phyloP scores from a whole-genome alignment of 2,888 invertebrate species.

The Thereva nobilitata region DNA sequence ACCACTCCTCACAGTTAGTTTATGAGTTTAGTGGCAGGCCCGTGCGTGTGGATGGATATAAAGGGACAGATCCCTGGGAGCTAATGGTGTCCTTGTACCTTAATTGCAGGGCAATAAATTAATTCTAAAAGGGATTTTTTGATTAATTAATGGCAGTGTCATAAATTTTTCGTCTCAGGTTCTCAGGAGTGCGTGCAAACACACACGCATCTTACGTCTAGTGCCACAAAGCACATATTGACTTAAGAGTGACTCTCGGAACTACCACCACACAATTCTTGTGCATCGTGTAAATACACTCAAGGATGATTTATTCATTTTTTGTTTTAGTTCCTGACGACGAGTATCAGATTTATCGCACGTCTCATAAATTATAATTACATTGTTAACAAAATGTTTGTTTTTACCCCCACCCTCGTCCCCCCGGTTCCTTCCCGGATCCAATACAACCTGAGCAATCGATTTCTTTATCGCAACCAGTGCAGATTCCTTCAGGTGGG shows the following conservation, averaged over 20 bases:
- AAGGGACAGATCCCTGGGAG: too few relatives aligned
- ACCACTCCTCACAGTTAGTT: too few relatives aligned
- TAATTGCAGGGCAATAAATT: constrained; percentile 31
- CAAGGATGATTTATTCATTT: constrained; percentile 14
- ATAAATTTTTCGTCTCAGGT: constrained; percentile 10
- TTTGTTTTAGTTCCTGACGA: constrained; percentile 16
- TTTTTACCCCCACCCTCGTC: constrained; percentile 6
- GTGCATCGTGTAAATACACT: neutral
- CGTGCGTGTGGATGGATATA: too few relatives aligned
- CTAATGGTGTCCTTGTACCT: neutral
- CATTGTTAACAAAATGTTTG: constrained; percentile 38
- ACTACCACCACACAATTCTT: too few relatives aligned
- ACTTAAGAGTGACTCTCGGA: too few relatives aligned
- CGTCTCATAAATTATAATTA: constrained; percentile 37
- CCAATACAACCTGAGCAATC: neutral
- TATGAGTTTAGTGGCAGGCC: too few relatives aligned
- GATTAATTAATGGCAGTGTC: constrained; percentile 27
- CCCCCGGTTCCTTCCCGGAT: too few relatives aligned
- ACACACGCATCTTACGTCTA: too few relatives aligned
- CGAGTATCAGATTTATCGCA: constrained; percentile 35
- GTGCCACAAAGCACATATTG: too few relatives aligned
- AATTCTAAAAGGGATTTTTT: constrained; percentile 18
- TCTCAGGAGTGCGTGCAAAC: too few relatives aligned
- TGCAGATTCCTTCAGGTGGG: constrained; percentile 12
- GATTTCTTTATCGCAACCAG: constrained; percentile 18